These are phyloP conservation scores for Porphyrio hochstetteri DNA, from an alignment of 2,113 vertebrate species.

Conservation along the genomic window DNA sequence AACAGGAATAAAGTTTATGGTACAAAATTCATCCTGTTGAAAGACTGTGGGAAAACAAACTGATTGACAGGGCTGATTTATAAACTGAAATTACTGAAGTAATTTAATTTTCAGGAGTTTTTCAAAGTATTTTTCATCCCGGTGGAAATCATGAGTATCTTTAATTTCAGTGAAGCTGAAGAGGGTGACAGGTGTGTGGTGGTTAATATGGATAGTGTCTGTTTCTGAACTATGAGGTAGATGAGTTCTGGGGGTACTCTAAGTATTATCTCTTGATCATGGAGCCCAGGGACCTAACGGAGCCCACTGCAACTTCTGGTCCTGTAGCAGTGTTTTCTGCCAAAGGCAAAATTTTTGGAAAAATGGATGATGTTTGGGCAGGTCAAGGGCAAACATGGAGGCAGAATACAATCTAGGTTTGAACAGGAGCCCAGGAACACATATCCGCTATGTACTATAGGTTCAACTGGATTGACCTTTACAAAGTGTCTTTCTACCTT, in stretches of 20 bases:
- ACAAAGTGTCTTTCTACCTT: not conserved
- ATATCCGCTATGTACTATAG: not conserved
- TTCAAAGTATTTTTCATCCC: not conserved
- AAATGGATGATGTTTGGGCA: not conserved
- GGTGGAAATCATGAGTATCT: not conserved
- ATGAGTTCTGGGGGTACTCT: not conserved
- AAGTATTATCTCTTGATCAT: not conserved
- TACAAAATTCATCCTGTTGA: not conserved
- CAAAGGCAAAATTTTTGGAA: not conserved
- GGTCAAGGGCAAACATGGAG: not conserved
- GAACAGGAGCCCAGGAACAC: not conserved
- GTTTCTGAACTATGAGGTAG: not conserved
- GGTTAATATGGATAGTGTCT: not conserved
- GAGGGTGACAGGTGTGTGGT: not conserved
- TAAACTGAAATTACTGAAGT: not conserved
- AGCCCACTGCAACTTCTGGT: not conserved
- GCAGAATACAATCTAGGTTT: not conserved
- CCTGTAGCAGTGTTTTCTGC: not conserved
- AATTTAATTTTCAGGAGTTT: not conserved
- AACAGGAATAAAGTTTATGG: not conserved
- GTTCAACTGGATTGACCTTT: not conserved
- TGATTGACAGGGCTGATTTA: not conserved
- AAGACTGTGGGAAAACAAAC: not conserved
- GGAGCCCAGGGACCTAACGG: not conserved
- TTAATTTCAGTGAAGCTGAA: not conserved